These are phyloP conservation scores for Lasioglossum calceatum DNA, from an alignment of 2,888 invertebrate genomes.

Conservation along the genomic window DNA sequence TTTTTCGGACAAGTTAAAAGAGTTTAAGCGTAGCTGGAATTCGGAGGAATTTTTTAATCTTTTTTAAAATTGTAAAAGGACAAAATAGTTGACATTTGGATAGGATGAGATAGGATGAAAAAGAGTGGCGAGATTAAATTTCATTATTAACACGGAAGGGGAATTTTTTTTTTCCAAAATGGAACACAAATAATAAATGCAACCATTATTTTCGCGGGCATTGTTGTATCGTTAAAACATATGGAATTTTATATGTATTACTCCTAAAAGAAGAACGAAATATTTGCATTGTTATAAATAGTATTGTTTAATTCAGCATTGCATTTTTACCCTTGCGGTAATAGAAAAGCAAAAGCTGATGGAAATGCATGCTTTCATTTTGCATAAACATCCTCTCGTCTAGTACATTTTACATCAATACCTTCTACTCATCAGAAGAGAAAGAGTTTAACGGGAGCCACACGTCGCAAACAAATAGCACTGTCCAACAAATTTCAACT, in stretches of 20 bases:
- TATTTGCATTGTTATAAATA: neutral
- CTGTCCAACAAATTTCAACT: too few relatives aligned
- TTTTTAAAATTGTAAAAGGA: neutral
- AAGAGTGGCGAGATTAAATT: neutral
- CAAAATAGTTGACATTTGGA: neutral
- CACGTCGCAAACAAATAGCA: too few relatives aligned
- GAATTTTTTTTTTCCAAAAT: neutral
- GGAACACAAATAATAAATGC: neutral
- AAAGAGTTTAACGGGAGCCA: too few relatives aligned
- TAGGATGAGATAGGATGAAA: neutral
- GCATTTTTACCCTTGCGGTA: too few relatives aligned
- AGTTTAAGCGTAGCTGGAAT: neutral
- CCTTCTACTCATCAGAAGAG: too few relatives aligned
- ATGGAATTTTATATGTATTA: neutral
- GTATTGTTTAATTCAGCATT: neutral
- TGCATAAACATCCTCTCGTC: too few relatives aligned
- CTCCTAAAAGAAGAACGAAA: neutral
- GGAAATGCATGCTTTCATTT: too few relatives aligned
- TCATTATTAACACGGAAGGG: neutral
- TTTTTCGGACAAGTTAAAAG: neutral
- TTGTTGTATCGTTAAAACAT: neutral
- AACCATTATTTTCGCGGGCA: neutral
- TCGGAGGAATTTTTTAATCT: neutral
- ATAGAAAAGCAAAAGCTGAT: too few relatives aligned
- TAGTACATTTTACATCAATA: too few relatives aligned